phyloP scores from a whole-genome alignment of 2,797 vertebrate genomes.

The Esox lucius region DNA sequence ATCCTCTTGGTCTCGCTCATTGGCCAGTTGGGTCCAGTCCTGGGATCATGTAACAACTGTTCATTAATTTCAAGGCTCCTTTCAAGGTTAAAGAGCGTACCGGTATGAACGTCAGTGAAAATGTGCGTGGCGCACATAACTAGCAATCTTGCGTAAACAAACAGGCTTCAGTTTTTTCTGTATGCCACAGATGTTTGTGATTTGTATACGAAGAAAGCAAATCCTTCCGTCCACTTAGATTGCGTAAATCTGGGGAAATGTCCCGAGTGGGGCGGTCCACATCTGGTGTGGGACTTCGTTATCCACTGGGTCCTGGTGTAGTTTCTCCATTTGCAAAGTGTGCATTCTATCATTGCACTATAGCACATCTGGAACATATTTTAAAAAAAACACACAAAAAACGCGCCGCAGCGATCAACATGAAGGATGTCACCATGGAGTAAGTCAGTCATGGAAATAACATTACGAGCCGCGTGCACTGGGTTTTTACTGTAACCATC shows the following conservation, averaged over 20 bases:
- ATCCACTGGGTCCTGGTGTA: conserved; percentile 46
- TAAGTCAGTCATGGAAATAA: conserved; percentile 37
- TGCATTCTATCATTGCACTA: conserved; percentile 20
- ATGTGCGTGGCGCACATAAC: too few relatives aligned
- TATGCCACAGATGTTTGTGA: conserved; percentile 38
- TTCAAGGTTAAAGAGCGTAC: too few relatives aligned
- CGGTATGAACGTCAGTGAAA: too few relatives aligned
- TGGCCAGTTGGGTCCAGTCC: background rate
- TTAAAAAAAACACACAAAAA: background rate
- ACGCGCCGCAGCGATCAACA: conserved; percentile 24
- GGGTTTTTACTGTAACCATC: conserved; percentile 17
- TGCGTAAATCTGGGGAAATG: conserved; percentile 53
- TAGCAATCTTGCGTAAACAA: background rate
- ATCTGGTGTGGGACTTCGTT: conserved; percentile 33
- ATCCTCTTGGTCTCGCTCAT: background rate
- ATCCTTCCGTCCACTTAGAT: conserved; percentile 31
- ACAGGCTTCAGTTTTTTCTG: conserved; percentile 1
- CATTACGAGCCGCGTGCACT: conserved; percentile 8
- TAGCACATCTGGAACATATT: conserved; percentile 52
- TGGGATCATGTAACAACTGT: too few relatives aligned
- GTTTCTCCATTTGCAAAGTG: conserved; percentile 32
- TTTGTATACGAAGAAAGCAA: conserved; percentile 44
- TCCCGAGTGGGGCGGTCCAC: conserved; percentile 33
- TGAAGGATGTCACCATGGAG: conserved; percentile 42
- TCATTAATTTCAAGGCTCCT: background rate